Conservation (phyloP, 1,140 invertebrate species). For the Nixonia krombeini region DNA sequence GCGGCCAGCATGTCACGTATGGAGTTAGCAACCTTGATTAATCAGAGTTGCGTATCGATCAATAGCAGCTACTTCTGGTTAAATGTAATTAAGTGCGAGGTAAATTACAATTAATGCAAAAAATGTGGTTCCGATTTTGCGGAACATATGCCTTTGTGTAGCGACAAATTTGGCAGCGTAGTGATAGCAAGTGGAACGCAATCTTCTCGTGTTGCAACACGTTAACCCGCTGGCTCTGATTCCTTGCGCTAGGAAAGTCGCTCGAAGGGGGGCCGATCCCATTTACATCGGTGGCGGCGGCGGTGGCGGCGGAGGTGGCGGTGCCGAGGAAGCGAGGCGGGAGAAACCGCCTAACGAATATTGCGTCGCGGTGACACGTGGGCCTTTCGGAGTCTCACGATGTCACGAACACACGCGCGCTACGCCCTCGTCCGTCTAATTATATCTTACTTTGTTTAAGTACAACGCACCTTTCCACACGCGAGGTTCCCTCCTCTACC, state of each 20-base stretch:
- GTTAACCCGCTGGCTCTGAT: neutral
- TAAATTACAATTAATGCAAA: no score
- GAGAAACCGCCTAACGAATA: slow-evolving; percentile 28
- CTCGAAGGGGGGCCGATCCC: slow-evolving; percentile 15
- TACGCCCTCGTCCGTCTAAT: slow-evolving; percentile 60
- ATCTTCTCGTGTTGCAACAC: neutral
- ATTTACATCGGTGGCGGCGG: slow-evolving; percentile 1
- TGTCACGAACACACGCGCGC: slow-evolving; percentile 27
- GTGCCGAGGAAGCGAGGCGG: no score
- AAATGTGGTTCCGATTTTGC: no score
- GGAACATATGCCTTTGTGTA: no score
- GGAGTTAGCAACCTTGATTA: no score
- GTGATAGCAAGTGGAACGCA: no score
- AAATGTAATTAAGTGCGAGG: no score
- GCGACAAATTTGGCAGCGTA: no score
- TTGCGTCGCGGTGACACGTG: slow-evolving; percentile 43
- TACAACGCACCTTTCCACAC: slow-evolving; percentile 70
- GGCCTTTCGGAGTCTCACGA: slow-evolving; percentile 21
- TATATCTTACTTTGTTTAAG: slow-evolving; percentile 71
- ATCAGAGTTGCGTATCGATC: no score
- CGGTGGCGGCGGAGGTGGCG: neutral
- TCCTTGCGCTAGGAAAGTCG: slow-evolving; percentile 2
- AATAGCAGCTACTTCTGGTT: slow-evolving; percentile 1
- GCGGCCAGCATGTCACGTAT: no score
- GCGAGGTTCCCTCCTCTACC: slow-evolving; percentile 35